Evolutionary conservation across 1,140 invertebrate species (phyloP), one percentile per base, ranked within the genome.

Genomic region (Procambarus clarkii): DNA sequence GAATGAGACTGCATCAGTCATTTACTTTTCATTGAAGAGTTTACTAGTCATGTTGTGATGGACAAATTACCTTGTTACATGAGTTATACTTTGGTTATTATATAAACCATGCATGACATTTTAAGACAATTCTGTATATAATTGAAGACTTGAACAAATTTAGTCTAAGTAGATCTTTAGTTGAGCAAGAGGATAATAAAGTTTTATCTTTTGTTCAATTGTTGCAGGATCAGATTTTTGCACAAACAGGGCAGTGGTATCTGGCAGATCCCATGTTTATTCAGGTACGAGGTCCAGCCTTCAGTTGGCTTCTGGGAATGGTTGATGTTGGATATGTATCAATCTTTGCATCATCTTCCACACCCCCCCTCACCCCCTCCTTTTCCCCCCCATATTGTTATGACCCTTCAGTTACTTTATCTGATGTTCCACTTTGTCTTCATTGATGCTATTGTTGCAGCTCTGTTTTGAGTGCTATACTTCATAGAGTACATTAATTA

Each of bases 221-320:
- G 74, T 86, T 86, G 77, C 85, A 86, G 85, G 85, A 86, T 86
- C 85, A 86, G 85, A 78, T 86, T 77, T 58, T 86, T 86, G 74
- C 85, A 86, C 85, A 86, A 78, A 54, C 85, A 86, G 85, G 85
- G 85, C 85, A 86, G 64, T 86, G 85, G 85, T 86, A 86, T 86
- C 85, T 86, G 85, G 85, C 85, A 86, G 85, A 86, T 86, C 85
- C 85, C 85, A 86, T 86, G 85, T 77, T 86, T 58, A 54, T 77
- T 48, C 85, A 86, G 85, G 85, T 86, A 86, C 77, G 85, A 86
- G 74, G 85, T 45, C 50, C 74, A 86, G 85, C 69, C 85, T 77
- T 86, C 48, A 86, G 85, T 86, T 78, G 50, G 77, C 74, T 77
- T 46, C 74, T 86, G 85, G 85, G 85, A 86, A 86, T 86, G 85